Conservation (phyloP, 1,140 invertebrate genomes). For the Laupala kohalensis region DNA sequence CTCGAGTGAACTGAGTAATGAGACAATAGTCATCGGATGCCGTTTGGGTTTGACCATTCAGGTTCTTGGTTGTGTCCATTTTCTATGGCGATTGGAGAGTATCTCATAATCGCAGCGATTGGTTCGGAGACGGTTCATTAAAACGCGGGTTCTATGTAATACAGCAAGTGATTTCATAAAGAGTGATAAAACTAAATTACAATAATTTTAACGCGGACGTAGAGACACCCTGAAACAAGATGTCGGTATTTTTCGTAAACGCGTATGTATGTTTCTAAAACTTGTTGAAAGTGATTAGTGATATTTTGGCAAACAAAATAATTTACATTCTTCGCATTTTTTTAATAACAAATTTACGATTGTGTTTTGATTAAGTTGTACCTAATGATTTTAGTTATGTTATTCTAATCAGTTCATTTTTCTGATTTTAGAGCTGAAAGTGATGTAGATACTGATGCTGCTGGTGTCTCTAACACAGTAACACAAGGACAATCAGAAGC, state of each 20-base stretch:
- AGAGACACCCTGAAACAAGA: slow-evolving; percentile 11
- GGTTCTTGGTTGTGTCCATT: slow-evolving; percentile 13
- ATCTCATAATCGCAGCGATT: slow-evolving; percentile 15
- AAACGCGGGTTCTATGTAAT: slow-evolving; percentile 12
- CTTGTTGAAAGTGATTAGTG: no score
- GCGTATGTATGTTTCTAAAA: slow-evolving; percentile 28
- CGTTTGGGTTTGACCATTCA: neutral
- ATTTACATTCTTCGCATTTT: neutral
- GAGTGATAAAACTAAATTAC: neutral
- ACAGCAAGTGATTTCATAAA: neutral
- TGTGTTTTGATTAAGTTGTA: neutral
- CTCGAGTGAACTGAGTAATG: no score
- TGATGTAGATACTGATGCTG: slow-evolving; percentile 29
- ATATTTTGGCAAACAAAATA: no score
- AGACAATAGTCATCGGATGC: no score
- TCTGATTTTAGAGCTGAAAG: slow-evolving; percentile 28
- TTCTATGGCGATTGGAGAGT: slow-evolving; percentile 13
- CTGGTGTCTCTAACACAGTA: slow-evolving; percentile 29
- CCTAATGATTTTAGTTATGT: neutral
- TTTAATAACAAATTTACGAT: neutral
- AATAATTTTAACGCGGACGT: neutral
- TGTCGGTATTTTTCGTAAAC: slow-evolving; percentile 37
- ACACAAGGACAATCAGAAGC: slow-evolving; percentile 37
- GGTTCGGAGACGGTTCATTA: slow-evolving; percentile 10
- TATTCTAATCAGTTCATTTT: slow-evolving; percentile 11